Base-by-base conservation (phyloP, 2,113 vertebrate genomes). In the Psephotus haematonotus region DNA sequence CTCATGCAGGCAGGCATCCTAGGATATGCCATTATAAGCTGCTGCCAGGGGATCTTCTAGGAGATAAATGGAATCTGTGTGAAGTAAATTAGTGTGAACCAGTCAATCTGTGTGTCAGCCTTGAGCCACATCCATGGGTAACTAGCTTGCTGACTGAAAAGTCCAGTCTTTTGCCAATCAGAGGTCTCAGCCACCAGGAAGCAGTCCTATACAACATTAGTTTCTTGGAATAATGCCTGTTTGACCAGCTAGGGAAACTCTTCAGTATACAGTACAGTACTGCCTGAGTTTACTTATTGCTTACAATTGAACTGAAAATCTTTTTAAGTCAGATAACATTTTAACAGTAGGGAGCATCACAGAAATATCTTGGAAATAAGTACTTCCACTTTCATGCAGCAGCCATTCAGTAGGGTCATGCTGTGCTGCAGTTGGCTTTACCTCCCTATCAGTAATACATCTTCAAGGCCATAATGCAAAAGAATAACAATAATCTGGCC, bases 61-160 rank as follows among this genome's bases (percentile, higher is more conserved):
- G 97, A 98, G 98, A 98, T 98, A 98, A 98, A 98, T 98, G 97
- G 98, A 98, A 98, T 98, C 98, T 97, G 97, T 98, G 98, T 98
- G 98, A 98, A 98, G 98, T 98, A 98, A 98, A 98, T 98, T 98
- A 98, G 98, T 98, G 98, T 98, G 98, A 98, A 98, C 97, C 98
- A 98, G 98, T 98, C 98, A 98, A 98, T 98, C 98, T 97, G 96
- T 95, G 95, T 98, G 98, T 98, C 98, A 98, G 97, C 94, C 97
- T 96, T 97, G 97, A 98, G 98, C 98, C 97, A 97, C 97, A 97
- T 98, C 98, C 94, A 94, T 95, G 97, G 97, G 97, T 98, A 98
- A 98, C 97, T 98, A 97, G 97, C 96, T 93, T 96, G 96, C 95
- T 97, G 95, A 96, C 94, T 97, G 96, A 95, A 95, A 96, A 97